These are phyloP conservation scores for Sebastes dallii DNA, from an alignment of 2,797 vertebrate genomes.

Conservation along the genomic window DNA sequence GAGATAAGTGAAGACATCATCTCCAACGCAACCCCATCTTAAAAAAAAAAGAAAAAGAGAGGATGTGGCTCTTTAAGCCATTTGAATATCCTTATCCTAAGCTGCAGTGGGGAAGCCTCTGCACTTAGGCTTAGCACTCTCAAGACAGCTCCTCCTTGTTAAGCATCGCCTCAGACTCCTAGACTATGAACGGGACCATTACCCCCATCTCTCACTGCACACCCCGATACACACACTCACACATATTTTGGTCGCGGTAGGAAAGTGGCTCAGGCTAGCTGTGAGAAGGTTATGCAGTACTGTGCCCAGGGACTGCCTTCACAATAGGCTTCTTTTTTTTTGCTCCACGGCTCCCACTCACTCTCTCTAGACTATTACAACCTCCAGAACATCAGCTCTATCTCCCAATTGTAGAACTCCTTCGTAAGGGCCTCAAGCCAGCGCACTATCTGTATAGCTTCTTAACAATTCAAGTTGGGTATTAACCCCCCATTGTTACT, in stretches of 20 bases:
- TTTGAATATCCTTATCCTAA: conserved; percentile 74
- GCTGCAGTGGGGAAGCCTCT: conserved; percentile 67
- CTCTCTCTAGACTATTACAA: conserved; percentile 45
- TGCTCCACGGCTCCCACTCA: conserved; percentile 32
- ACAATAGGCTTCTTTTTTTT: conserved; percentile 20
- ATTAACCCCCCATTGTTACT: conserved; percentile 27
- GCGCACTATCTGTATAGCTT: conserved; percentile 11
- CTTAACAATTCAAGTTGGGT: conserved; percentile 41
- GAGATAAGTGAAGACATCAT: conserved; percentile 25
- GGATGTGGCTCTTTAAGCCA: conserved; percentile 63
- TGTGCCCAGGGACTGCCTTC: conserved; percentile 36
- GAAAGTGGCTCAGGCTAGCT: conserved; percentile 42
- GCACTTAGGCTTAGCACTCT: conserved; percentile 75
- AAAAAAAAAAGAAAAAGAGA: conserved; percentile 2
- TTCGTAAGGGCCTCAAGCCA: conserved; percentile 43
- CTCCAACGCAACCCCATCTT: conserved; percentile 32
- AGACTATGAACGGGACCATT: conserved; percentile 76
- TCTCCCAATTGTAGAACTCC: conserved; percentile 32
- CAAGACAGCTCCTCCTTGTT: conserved; percentile 77
- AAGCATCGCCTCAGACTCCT: conserved; percentile 68
- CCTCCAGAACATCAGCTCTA: conserved; percentile 42
- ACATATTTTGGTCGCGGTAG: conserved; percentile 44
- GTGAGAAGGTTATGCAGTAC: conserved; percentile 25
- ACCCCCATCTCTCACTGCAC: conserved; percentile 66
- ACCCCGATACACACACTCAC: conserved; percentile 45